These are phyloP conservation scores for Metaphire vulgaris DNA, from an alignment of 1,140 invertebrate genomes.

Conservation along the genomic window DNA sequence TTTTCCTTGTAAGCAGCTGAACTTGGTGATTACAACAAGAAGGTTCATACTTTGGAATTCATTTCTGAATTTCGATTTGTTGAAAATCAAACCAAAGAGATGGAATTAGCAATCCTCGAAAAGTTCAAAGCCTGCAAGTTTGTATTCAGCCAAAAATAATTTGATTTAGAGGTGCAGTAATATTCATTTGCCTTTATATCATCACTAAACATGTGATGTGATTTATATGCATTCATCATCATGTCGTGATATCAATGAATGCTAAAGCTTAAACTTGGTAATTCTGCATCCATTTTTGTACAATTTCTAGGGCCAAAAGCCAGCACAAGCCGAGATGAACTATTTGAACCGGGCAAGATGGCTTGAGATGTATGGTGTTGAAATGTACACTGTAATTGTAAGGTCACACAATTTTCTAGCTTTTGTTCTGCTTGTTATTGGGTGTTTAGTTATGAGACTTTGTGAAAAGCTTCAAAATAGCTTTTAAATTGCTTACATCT, in stretches of 20 bases:
- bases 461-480: conserved; percentile 22
- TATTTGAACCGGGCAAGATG: conserved; percentile 74
- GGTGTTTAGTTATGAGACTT: neutral
- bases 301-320: conserved; percentile 61
- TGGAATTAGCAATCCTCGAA: conserved; percentile 80
- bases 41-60: conserved; percentile 81
- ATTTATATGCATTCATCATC: conserved; percentile 38
- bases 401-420: conserved; percentile 42
- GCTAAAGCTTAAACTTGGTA: too few species aligned
- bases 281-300: too few species aligned
- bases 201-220: neutral
- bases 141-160: conserved; percentile 32
- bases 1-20: conserved; percentile 70
- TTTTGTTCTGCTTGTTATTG: neutral
- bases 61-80: conserved; percentile 97
- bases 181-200: conserved; percentile 15
- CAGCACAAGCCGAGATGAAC: conserved; percentile 65
- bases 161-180: conserved; percentile 1
- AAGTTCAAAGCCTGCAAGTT: conserved; percentile 71
- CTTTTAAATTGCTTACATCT: too few species aligned
- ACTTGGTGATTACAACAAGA: conserved; percentile 89
- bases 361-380: conserved; percentile 76
- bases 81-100: conserved; percentile 69
- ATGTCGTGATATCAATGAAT: too few species aligned
- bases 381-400: conserved; percentile 70